phyloP scores from a whole-genome alignment of 2,888 invertebrate genomes.

The Callyntrura sp. region DNA sequence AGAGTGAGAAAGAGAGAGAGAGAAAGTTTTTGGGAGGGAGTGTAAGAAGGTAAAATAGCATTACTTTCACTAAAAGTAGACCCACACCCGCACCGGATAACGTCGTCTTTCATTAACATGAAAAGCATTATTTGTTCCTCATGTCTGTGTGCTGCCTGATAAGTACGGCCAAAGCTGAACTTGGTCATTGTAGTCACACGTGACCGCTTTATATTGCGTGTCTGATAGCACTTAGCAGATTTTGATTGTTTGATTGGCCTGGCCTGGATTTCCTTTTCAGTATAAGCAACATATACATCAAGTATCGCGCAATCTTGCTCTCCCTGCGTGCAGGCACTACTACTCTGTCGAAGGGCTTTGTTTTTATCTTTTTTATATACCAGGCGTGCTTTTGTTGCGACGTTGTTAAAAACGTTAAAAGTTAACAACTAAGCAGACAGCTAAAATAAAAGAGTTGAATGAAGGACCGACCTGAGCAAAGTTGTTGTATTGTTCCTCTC shows the following conservation, averaged over 20 bases:
- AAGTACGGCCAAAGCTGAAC: neutral
- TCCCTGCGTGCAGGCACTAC: neutral
- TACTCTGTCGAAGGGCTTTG: neutral
- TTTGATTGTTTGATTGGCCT: slow-evolving; percentile 59
- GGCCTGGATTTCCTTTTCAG: slow-evolving; percentile 14
- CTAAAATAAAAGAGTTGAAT: neutral
- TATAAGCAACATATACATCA: slow-evolving; percentile 7
- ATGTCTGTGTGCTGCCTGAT: neutral
- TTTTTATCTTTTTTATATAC: neutral
- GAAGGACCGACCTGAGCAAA: neutral
- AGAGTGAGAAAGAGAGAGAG: neutral
- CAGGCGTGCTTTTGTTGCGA: neutral
- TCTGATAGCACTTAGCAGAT: slow-evolving; percentile 45
- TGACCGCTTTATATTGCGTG: slow-evolving; percentile 58
- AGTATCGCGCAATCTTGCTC: slow-evolving; percentile 1
- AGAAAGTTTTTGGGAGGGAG: neutral
- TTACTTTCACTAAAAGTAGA: slow-evolving; percentile 45
- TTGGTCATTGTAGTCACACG: slow-evolving; percentile 25
- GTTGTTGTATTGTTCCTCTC: neutral
- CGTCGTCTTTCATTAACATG: slow-evolving; percentile 44
- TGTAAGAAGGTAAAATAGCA: slow-evolving; percentile 3
- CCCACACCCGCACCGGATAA: slow-evolving; percentile 51
- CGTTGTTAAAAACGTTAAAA: neutral
- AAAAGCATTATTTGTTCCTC: neutral
- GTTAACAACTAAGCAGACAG: neutral